These are phyloP conservation scores for Polymixis flavicincta DNA, from an alignment of 2,888 invertebrate genomes.

Conservation along the genomic window DNA sequence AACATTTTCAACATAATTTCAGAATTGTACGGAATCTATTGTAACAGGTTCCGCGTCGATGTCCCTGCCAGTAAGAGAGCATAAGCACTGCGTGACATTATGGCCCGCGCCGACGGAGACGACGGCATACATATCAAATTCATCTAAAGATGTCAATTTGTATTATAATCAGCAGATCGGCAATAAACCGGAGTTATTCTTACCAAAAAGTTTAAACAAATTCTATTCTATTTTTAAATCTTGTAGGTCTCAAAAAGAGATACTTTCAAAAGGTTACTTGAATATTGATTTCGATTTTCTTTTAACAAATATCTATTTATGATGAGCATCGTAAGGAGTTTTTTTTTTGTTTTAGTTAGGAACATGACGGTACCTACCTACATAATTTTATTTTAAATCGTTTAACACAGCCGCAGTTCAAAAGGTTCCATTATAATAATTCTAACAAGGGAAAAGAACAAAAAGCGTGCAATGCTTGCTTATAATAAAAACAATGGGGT, in stretches of 20 bases:
- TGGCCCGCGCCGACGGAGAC: conserved; percentile 37
- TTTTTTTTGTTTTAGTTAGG: conserved; percentile 38
- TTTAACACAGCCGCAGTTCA: conserved; percentile 71
- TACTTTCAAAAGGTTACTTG: conserved; percentile 31
- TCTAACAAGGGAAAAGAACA: conserved; percentile 78
- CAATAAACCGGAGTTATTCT: conserved; percentile 7
- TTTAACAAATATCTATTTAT: conserved; percentile 35
- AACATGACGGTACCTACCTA: conserved; percentile 35
- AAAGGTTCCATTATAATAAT: conserved; percentile 83
- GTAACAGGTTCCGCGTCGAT: too few relatives aligned
- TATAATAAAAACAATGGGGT: conserved; percentile 85
- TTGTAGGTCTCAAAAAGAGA: too few relatives aligned
- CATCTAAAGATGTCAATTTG: conserved; percentile 48
- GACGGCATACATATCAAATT: conserved; percentile 42
- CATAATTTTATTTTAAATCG: conserved; percentile 69
- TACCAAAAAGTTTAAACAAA: neutral
- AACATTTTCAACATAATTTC: too few relatives aligned
- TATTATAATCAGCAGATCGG: conserved; percentile 43
- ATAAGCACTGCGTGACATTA: conserved; percentile 53
- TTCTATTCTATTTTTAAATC: conserved; percentile 5
- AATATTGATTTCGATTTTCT: conserved; percentile 34
- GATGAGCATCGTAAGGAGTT: conserved; percentile 18
- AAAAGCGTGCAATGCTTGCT: conserved; percentile 80
- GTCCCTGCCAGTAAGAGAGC: conserved; percentile 41
- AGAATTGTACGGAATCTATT: too few relatives aligned